phyloP scores from a whole-genome alignment of 1,140 invertebrate genomes.

The Zaprionus taronus region DNA sequence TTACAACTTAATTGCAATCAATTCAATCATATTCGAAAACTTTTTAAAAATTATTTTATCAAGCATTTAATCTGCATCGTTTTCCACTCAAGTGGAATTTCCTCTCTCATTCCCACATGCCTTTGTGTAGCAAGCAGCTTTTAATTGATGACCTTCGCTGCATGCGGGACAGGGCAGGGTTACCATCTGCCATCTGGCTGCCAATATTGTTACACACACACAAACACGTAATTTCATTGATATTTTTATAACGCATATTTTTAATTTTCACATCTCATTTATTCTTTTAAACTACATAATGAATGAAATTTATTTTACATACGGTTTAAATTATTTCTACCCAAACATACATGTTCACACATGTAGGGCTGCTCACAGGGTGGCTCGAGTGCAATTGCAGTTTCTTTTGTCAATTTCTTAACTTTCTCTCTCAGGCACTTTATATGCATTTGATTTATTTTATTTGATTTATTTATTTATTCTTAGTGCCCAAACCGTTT shows the following conservation, averaged over 20 bases:
- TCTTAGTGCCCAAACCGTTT: too few species aligned
- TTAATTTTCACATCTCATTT: neutral
- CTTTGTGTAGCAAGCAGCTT: constrained; percentile 1
- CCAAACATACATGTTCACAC: too few species aligned
- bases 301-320: neutral
- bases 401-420: too few species aligned
- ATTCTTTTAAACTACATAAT: neutral
- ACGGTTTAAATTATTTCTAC: neutral
- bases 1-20: neutral
- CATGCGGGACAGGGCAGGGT: neutral
- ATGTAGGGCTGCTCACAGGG: neutral
- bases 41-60: neutral
- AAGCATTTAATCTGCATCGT: neutral
- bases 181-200: neutral
- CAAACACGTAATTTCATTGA: neutral
- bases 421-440: too few species aligned
- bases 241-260: neutral
- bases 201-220: neutral
- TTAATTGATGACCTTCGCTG: neutral
- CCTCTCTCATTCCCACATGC: neutral
- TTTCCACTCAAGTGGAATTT: neutral
- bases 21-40: constrained; percentile 1
- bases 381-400: neutral
- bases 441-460: too few species aligned
- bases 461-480: too few species aligned